phyloP scores from a whole-genome alignment of 92 coral and sea anemone species.

The Umimayanthus chanpuru region DNA sequence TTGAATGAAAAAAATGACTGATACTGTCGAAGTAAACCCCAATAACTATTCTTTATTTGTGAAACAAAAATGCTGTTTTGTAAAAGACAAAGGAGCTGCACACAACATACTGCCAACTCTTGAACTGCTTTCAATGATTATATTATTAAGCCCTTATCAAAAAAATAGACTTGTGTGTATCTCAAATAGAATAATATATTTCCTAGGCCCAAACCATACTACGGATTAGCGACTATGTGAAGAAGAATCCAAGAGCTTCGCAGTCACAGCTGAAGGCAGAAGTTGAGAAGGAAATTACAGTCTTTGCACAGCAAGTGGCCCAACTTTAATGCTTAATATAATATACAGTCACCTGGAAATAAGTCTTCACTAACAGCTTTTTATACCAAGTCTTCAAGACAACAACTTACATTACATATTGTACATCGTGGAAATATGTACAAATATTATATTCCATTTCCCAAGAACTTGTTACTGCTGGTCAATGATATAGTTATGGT shows the following conservation, averaged over 20 bases:
- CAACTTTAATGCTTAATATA: conserved; percentile 45
- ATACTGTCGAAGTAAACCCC: no score
- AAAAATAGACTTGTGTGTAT: no score
- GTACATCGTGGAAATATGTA: background rate
- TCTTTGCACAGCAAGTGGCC: conserved; percentile 91
- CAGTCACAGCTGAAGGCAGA: conserved; percentile 87
- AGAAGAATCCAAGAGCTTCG: conserved; percentile 90
- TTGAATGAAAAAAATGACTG: no score
- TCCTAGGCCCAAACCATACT: conserved; percentile 92
- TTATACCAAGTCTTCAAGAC: background rate
- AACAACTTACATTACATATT: background rate
- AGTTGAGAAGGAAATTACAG: conserved; percentile 81
- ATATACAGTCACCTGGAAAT: background rate
- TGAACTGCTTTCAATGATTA: no score
- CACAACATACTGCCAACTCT: no score
- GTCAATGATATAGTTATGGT: background rate
- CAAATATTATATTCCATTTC: no score
- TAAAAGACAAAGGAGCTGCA: no score
- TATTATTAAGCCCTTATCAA: no score
- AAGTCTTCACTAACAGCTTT: background rate
- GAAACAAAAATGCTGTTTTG: no score
- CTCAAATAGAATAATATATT: background rate
- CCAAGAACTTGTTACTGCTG: background rate
- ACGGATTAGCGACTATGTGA: conserved; percentile 82
- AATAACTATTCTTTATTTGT: no score